Percentiles rank a stretch among this genome's conserved stretches.
Conservation (phyloP, 2,797 vertebrate species). For the Syndactyla subalaris region DNA sequence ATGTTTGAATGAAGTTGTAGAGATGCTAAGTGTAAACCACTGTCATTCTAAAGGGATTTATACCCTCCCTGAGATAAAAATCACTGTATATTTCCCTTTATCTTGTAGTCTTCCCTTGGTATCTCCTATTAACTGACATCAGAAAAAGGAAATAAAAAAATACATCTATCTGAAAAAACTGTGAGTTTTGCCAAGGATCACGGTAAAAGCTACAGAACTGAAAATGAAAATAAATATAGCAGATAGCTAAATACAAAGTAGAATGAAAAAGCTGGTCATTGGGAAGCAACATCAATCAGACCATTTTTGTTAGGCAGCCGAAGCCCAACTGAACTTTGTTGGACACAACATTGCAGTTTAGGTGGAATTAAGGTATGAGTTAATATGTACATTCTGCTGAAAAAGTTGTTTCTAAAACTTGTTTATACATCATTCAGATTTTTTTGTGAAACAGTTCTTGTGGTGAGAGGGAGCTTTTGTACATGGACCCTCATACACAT, state of each 20-base stretch:
- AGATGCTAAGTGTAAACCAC: neutral
- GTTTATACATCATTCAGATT: neutral
- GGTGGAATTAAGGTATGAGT: neutral
- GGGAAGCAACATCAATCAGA: neutral
- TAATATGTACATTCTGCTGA: neutral
- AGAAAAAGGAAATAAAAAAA: neutral
- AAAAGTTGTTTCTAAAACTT: neutral
- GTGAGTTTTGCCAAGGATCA: neutral
- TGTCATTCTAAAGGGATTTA: neutral
- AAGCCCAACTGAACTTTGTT: neutral
- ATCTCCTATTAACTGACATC: neutral
- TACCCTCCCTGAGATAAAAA: neutral
- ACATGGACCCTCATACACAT: neutral
- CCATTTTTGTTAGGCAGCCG: neutral
- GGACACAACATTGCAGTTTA: neutral
- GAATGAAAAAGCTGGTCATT: neutral
- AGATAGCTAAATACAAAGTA: neutral
- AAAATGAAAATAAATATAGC: neutral
- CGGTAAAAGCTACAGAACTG: neutral
- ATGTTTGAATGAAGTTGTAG: neutral
- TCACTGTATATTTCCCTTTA: neutral
- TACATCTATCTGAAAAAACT: neutral
- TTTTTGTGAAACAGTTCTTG: neutral
- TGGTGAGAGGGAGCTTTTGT: neutral
- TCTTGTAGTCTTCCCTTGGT: neutral